phyloP scores from a whole-genome alignment of 2,113 vertebrate species.

The Malurus alboscapulatus region DNA sequence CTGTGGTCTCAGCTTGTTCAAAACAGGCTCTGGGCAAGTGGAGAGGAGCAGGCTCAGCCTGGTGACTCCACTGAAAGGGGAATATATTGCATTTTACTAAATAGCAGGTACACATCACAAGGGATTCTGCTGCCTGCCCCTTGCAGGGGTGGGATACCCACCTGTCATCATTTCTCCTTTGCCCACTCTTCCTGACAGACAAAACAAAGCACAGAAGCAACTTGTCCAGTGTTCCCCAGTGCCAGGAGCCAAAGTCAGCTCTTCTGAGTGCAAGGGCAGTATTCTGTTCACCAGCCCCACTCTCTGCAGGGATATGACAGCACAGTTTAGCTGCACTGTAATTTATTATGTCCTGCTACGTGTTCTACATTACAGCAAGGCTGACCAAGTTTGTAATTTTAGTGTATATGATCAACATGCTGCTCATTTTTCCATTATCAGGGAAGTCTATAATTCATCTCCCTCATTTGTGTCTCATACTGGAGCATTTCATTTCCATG shows the following conservation, averaged over 20 bases:
- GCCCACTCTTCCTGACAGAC: neutral
- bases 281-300: neutral
- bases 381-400: conserved; percentile 31
- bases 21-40: neutral
- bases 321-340: neutral
- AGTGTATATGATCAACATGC: conserved; percentile 32
- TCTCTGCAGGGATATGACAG: neutral
- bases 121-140: neutral
- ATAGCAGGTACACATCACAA: neutral
- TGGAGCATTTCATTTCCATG: conserved; percentile 31
- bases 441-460: conserved; percentile 39
- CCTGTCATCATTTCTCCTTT: neutral
- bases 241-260: neutral
- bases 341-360: conserved; percentile 7
- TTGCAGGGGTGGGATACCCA: neutral
- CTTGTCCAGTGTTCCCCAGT: neutral
- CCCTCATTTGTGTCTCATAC: neutral
- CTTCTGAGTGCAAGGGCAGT: neutral
- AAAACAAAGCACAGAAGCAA: neutral
- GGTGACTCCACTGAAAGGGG: neutral
- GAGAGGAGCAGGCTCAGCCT: neutral
- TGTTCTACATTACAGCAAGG: neutral
- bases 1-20: neutral
- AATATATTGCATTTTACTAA: neutral
- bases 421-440: conserved; percentile 36